These are phyloP conservation scores for Montipora capitata DNA, from an alignment of 92 coral and sea anemone genomes.

Conservation along the genomic window DNA sequence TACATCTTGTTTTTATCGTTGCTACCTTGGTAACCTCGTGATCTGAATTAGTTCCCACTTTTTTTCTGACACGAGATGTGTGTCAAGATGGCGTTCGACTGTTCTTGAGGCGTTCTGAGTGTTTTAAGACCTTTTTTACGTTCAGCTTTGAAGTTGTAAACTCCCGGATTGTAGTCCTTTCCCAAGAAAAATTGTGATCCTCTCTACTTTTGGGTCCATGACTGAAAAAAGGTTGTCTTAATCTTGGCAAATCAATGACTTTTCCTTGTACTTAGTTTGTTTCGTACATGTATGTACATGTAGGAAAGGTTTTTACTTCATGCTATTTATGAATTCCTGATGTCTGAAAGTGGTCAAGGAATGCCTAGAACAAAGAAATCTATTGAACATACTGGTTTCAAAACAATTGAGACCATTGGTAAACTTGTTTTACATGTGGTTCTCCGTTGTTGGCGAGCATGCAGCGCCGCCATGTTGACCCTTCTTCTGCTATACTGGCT, in stretches of 20 bases:
- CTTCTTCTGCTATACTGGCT: conserved; percentile 93
- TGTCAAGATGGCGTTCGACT: background rate
- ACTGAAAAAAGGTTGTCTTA: background rate
- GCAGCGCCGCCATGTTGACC: conserved; percentile 96
- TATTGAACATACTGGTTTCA: conserved; percentile 90
- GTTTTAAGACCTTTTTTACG: background rate
- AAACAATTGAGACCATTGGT: conserved; percentile 94
- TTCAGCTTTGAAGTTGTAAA: background rate
- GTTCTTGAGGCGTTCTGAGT: background rate
- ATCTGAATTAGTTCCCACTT: conserved; percentile 34
- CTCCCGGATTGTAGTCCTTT: background rate
- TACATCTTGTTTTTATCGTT: conserved; percentile 29
- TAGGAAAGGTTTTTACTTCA: background rate
- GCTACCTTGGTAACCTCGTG: conserved; percentile 70
- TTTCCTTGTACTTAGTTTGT: no score
- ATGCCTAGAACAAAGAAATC: conserved; percentile 84
- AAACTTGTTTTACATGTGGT: conserved; percentile 86
- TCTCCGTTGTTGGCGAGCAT: conserved; percentile 93
- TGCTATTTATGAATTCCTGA: conserved; percentile 13
- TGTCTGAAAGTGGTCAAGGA: conserved; percentile 68
- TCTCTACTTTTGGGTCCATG: background rate
- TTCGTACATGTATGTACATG: no score
- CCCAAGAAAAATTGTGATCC: background rate
- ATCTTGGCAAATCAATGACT: background rate
- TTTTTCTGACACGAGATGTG: background rate